Evolutionary conservation across 2,113 vertebrate species (phyloP).

Genomic region (Ciconia stormi): DNA sequence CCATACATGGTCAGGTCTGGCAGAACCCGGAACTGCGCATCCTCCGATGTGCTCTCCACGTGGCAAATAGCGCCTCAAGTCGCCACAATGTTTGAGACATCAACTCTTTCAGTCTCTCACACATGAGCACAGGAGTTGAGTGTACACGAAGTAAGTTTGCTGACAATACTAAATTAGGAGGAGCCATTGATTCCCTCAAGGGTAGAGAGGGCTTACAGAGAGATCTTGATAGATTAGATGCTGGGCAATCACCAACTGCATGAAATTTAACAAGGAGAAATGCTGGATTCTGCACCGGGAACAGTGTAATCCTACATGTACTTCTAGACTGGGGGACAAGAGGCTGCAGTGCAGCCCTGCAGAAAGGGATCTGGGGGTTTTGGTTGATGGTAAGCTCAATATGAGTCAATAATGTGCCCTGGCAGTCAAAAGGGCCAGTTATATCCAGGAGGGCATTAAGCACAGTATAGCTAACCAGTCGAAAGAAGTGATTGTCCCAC

Average conservation of each 20-base stretch:
- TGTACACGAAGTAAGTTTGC: neutral
- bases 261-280: neutral
- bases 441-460: neutral
- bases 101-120: too few species aligned
- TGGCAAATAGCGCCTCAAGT: too few species aligned
- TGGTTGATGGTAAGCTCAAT: neutral
- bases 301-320: neutral
- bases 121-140: neutral
- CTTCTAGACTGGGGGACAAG: neutral
- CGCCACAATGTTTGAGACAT: too few species aligned
- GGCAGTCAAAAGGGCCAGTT: neutral
- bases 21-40: too few species aligned
- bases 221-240: neutral
- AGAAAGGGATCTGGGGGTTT: neutral
- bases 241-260: neutral
- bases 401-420: neutral
- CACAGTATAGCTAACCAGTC: neutral
- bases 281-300: neutral
- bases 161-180: neutral
- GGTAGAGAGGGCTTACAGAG: neutral
- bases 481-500: neutral
- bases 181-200: neutral
- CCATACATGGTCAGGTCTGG: too few species aligned
- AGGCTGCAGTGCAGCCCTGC: neutral
- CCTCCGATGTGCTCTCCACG: too few species aligned